Evolutionary conservation across 2,113 vertebrate genomes (phyloP).

Genomic region (Otocyon megalotis): DNA sequence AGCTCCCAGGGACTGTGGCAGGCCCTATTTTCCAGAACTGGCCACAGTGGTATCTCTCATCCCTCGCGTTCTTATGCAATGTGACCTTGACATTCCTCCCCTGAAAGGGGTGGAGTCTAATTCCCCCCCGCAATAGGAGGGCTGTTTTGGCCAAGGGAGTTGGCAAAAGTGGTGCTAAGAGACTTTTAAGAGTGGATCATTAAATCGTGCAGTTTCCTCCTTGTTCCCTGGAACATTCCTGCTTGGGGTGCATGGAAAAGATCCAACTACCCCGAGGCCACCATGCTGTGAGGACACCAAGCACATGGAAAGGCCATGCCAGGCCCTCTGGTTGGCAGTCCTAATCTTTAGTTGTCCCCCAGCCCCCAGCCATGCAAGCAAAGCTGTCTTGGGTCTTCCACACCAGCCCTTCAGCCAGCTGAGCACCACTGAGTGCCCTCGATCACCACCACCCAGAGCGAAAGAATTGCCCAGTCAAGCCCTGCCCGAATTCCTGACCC

Average conservation of each 20-base stretch:
- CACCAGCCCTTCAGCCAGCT: not conserved
- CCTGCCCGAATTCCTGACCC: not conserved
- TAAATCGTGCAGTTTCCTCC: not conserved
- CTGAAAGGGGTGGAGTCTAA: not conserved
- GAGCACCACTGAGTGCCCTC: not conserved
- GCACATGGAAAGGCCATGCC: not conserved
- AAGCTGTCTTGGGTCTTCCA: not conserved
- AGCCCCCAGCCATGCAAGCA: not conserved
- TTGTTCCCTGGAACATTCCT: conserved; percentile 3
- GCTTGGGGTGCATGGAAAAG: not conserved
- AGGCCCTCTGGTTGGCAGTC: not conserved
- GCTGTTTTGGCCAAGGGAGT: not conserved
- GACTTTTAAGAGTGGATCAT: not conserved
- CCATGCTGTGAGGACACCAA: not conserved
- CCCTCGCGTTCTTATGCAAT: not conserved
- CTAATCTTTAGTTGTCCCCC: not conserved
- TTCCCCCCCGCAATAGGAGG: not conserved
- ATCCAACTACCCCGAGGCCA: not conserved
- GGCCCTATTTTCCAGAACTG: conserved; percentile 39
- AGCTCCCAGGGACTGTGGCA: not conserved
- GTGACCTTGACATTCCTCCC: not conserved
- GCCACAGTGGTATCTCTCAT: not conserved
- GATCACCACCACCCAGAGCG: not conserved
- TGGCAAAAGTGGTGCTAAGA: not conserved
- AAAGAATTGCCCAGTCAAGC: not conserved